Evolutionary conservation across 2,797 vertebrate genomes (phyloP).

Genomic region (Enoplosus armatus): DNA sequence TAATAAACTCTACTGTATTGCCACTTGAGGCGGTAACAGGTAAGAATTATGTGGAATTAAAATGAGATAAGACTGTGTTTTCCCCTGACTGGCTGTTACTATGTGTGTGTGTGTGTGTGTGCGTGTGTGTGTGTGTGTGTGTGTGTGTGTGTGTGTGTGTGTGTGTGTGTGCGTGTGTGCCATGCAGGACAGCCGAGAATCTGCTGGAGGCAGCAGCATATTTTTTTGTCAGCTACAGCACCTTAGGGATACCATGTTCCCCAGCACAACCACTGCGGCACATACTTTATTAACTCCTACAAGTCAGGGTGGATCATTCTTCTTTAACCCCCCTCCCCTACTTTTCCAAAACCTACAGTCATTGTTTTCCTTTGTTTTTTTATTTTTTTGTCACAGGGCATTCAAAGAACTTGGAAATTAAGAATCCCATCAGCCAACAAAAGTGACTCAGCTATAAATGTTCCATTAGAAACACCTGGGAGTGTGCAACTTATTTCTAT

Average conservation of each 20-base stretch:
- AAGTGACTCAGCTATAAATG: not conserved
- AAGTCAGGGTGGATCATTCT: constrained; percentile 52
- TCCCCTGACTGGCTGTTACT: not conserved
- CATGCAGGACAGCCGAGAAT: constrained; percentile 30
- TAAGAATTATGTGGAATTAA: constrained; percentile 16
- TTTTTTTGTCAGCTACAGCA: constrained; percentile 50
- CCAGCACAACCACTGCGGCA: constrained; percentile 47
- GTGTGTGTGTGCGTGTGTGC: not conserved
- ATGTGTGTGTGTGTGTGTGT: not conserved
- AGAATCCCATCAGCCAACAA: not conserved
- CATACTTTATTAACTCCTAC: constrained; percentile 73
- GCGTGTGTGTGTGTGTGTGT: not conserved
- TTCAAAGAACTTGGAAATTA: not conserved
- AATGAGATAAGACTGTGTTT: not conserved
- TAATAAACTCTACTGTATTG: constrained; percentile 3
- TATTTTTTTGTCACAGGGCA: not conserved
- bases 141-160: constrained; percentile 1
- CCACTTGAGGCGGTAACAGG: constrained; percentile 10
- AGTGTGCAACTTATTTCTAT: not conserved
- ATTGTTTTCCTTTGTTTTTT: not conserved
- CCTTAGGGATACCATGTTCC: constrained; percentile 63
- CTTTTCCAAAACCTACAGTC: not conserved
- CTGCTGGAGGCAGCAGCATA: constrained; percentile 56
- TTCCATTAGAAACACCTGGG: not conserved
- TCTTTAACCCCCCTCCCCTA: not conserved